Conservation (phyloP, 2,888 invertebrate genomes). For the Schrankia costaestrigalis region DNA sequence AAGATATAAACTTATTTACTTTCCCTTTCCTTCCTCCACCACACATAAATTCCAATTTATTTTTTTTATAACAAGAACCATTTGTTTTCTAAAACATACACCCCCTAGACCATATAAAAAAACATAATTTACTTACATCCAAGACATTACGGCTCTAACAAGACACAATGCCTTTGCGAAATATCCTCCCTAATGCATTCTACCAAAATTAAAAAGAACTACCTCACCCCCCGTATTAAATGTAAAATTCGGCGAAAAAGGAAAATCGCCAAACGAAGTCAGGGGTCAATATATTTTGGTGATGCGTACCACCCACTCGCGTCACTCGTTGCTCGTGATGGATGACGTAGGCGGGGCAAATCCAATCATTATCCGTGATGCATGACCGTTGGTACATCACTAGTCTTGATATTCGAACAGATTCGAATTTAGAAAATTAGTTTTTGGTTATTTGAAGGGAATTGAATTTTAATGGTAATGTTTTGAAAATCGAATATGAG, state of each 20-base stretch:
- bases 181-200: constrained; percentile 54
- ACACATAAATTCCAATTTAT: too few relatives aligned
- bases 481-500: background rate
- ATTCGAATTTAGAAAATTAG: constrained; percentile 35
- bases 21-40: too few relatives aligned
- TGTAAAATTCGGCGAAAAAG: constrained; percentile 5
- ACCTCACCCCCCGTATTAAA: constrained; percentile 18
- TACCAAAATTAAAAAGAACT: constrained; percentile 44
- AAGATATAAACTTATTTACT: too few relatives aligned
- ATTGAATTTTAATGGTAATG: constrained; percentile 1
- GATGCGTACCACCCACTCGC: constrained; percentile 51
- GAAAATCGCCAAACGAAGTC: constrained; percentile 37
- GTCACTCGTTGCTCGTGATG: constrained; percentile 71
- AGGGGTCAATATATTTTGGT: constrained; percentile 47
- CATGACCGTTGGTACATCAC: constrained; percentile 74
- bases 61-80: too few relatives aligned
- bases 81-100: too few relatives aligned
- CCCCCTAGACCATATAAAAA: constrained; percentile 45
- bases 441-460: constrained; percentile 42
- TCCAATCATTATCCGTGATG: constrained; percentile 80
- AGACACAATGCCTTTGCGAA: constrained; percentile 75
- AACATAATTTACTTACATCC: constrained; percentile 77
- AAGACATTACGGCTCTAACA: constrained; percentile 76
- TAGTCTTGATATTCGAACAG: constrained; percentile 44
- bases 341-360: constrained; percentile 79